Conservation (phyloP, 2,113 vertebrate genomes). For the Eonycteris spelaea region DNA sequence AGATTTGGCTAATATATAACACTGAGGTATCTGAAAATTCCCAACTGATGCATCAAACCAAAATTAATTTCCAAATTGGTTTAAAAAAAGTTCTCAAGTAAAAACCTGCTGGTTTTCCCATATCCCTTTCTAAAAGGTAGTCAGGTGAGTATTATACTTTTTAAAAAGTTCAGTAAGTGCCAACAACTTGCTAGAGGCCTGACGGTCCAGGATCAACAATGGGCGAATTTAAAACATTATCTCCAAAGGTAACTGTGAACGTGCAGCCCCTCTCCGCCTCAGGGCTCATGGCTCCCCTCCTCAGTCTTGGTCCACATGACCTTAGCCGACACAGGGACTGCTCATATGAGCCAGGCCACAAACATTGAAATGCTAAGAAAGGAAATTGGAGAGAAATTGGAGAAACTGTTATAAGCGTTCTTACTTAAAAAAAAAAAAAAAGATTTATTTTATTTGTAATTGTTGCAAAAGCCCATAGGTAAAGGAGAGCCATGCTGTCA, state of each 20-base stretch:
- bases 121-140: background rate
- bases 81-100: background rate
- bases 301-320: background rate
- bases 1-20: background rate
- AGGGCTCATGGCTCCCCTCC: no score
- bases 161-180: background rate
- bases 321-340: no score
- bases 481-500: background rate
- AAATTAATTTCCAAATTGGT: background rate
- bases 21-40: background rate
- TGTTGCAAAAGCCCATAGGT: background rate
- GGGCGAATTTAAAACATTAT: background rate
- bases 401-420: background rate
- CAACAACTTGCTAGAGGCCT: background rate
- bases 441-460: background rate
- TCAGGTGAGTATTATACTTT: background rate
- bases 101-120: background rate
- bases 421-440: background rate
- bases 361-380: background rate
- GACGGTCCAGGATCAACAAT: background rate
- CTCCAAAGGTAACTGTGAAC: background rate
- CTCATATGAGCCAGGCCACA: background rate
- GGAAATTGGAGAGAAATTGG: background rate
- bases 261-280: background rate
- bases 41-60: background rate